Evolutionary conservation across 1,140 invertebrate species (phyloP).

Genomic region (Achroia grisella): DNA sequence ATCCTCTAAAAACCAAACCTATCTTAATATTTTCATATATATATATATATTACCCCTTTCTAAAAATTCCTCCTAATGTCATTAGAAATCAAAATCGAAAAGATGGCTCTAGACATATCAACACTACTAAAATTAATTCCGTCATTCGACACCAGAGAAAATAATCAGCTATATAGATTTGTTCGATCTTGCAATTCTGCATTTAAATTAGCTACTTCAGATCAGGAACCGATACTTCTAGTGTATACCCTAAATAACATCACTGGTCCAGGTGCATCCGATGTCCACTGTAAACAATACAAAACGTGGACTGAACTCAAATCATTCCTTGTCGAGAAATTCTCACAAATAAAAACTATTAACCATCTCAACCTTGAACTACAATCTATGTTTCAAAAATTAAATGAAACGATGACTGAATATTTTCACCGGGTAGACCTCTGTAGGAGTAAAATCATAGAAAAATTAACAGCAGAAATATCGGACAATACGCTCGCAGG

Average conservation of each 20-base stretch:
- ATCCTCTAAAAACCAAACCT: not conserved
- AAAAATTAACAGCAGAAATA: slow-evolving; percentile 11
- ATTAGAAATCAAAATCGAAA: not conserved
- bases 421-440: slow-evolving; percentile 13
- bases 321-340: slow-evolving; percentile 6
- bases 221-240: not conserved
- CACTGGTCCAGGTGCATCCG: not conserved
- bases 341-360: slow-evolving; percentile 11
- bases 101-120: slow-evolving; percentile 7
- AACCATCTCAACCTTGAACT: slow-evolving; percentile 11
- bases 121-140: slow-evolving; percentile 17
- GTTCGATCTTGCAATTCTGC: slow-evolving; percentile 17
- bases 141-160: slow-evolving; percentile 12
- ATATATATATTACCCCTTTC: slow-evolving; percentile 3
- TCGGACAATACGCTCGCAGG: not conserved
- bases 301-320: not conserved
- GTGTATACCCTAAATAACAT: slow-evolving; percentile 12
- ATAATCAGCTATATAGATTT: slow-evolving; percentile 16
- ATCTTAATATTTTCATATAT: not conserved
- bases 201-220: slow-evolving; percentile 3
- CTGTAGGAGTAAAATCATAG: slow-evolving; percentile 10
- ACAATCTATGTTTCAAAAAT: slow-evolving; percentile 11
- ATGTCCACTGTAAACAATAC: slow-evolving; percentile 4
- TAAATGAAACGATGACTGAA: slow-evolving; percentile 2
- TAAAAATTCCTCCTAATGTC: slow-evolving; percentile 2